A percentile compares a stretch with the other conserved stretches of the same genome.
These are phyloP conservation scores for Rhyacophila evoluta DNA, from an alignment of 2,888 invertebrate species.

Conservation along the genomic window DNA sequence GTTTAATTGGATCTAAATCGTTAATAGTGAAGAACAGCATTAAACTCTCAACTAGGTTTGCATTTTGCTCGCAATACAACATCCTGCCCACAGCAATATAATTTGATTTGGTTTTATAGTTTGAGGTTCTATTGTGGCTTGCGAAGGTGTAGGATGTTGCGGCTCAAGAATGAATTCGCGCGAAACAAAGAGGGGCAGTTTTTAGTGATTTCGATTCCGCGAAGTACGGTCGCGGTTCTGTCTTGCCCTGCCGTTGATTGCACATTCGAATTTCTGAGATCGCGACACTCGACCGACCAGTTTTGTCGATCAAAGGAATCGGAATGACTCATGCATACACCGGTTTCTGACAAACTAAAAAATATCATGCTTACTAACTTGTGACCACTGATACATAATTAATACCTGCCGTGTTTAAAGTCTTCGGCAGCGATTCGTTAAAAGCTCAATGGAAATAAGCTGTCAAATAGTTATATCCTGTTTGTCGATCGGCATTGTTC, in stretches of 20 bases:
- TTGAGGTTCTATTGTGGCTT: neutral
- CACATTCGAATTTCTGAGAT: slow-evolving; percentile 15
- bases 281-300: neutral
- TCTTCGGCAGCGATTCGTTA: neutral
- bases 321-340: neutral
- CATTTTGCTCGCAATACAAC: no score
- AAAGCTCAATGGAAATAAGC: neutral
- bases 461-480: neutral
- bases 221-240: slow-evolving; percentile 7
- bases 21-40: no score
- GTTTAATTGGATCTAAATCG: no score
- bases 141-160: neutral
- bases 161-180: neutral
- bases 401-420: neutral
- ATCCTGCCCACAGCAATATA: neutral
- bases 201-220: neutral
- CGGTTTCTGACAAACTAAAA: neutral
- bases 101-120: neutral
- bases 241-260: neutral
- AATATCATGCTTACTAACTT: neutral
- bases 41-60: no score
- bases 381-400: neutral
- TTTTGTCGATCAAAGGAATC: neutral
- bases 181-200: neutral
- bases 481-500: neutral